Evolutionary conservation across 2,888 invertebrate genomes (phyloP).

Genomic region (Torymus tubicola): DNA sequence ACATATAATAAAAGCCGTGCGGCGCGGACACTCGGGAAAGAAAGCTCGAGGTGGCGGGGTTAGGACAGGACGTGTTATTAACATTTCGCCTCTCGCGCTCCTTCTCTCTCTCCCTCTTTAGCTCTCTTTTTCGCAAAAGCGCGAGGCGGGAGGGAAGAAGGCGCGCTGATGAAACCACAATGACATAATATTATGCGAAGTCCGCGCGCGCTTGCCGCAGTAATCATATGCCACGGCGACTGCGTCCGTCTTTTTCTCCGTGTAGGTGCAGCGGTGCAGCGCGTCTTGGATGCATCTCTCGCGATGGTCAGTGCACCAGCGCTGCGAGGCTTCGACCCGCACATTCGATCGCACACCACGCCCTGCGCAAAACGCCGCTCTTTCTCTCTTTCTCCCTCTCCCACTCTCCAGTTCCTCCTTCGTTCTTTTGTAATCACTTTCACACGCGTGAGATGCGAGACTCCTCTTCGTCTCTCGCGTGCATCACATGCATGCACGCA

Average conservation of each 20-base stretch:
- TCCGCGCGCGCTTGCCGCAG: slow-evolving; percentile 59
- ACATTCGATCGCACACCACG: slow-evolving; percentile 44
- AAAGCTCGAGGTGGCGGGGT: slow-evolving; percentile 64
- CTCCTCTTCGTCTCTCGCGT: slow-evolving; percentile 2
- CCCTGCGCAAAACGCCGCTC: slow-evolving; percentile 45
- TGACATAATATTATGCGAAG: slow-evolving; percentile 68
- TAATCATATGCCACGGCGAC: slow-evolving; percentile 63
- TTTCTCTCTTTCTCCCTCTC: background rate
- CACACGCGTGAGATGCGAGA: slow-evolving; percentile 43
- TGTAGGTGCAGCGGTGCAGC: background rate
- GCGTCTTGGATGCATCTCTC: background rate
- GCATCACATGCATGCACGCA: background rate
- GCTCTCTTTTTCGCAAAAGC: slow-evolving; percentile 60
- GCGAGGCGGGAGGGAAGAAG: slow-evolving; percentile 46
- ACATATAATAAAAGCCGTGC: slow-evolving; percentile 45
- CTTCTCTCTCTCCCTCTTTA: too few species aligned
- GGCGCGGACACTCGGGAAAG: slow-evolving; percentile 39
- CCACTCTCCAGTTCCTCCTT: background rate
- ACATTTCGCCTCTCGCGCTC: slow-evolving; percentile 33
- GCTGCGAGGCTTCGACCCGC: slow-evolving; percentile 28
- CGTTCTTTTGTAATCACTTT: slow-evolving; percentile 52
- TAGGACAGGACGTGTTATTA: slow-evolving; percentile 70
- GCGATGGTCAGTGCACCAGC: slow-evolving; percentile 15
- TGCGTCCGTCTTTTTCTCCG: background rate
- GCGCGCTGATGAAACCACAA: slow-evolving; percentile 66